Conservation (phyloP, 2,888 invertebrate species). For the Ametastegia equiseti region DNA sequence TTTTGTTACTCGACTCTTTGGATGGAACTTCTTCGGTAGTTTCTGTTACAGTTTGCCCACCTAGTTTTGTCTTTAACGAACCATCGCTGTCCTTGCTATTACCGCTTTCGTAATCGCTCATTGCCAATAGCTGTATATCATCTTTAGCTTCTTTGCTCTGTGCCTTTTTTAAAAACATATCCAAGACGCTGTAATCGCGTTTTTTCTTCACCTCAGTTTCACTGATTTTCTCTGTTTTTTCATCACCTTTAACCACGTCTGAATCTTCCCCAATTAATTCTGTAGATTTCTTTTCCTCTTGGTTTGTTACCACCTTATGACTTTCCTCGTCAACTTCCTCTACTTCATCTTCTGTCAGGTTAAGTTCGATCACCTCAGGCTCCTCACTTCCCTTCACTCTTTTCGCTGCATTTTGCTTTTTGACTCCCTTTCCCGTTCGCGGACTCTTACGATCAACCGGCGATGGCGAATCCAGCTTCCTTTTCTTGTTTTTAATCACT, state of each 20-base stretch:
- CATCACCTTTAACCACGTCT: not conserved
- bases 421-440: conserved; percentile 65
- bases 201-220: conserved; percentile 47
- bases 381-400: conserved; percentile 32
- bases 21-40: not conserved
- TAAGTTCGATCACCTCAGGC: not conserved
- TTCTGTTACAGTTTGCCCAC: not conserved
- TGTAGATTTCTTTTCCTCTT: not conserved
- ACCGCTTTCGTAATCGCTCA: conserved; percentile 28
- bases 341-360: not conserved
- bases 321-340: not conserved
- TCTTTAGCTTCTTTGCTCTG: conserved; percentile 55
- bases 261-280: conserved; percentile 11
- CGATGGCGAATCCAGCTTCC: conserved; percentile 65
- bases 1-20: not conserved
- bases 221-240: conserved; percentile 14
- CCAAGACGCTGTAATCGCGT: conserved; percentile 55
- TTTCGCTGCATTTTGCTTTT: conserved; percentile 60
- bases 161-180: conserved; percentile 62
- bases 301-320: not conserved
- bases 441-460: conserved; percentile 60
- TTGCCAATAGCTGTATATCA: conserved; percentile 28
- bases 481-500: conserved; percentile 63
- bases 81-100: conserved; percentile 36
- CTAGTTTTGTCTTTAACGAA: not conserved